Evolutionary conservation across 2,888 invertebrate genomes (phyloP).

Genomic region (Cremastinae sp.): DNA sequence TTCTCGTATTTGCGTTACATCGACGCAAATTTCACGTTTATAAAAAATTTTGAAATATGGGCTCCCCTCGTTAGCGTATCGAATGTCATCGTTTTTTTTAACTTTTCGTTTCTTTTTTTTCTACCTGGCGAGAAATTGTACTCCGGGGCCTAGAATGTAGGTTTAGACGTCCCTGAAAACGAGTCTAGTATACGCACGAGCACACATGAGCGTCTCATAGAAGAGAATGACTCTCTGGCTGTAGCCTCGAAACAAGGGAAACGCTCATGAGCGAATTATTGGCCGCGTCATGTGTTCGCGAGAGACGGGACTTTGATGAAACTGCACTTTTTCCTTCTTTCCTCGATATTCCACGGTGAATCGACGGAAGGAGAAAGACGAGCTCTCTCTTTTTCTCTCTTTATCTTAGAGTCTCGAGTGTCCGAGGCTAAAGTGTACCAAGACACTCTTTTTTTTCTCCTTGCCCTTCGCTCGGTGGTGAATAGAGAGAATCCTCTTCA

Average conservation of each 20-base stretch:
- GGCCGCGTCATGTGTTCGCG: background rate
- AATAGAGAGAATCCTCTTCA: background rate
- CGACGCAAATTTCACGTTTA: too few species aligned
- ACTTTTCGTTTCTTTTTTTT: conserved; percentile 28
- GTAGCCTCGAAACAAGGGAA: conserved; percentile 12
- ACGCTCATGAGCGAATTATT: conserved; percentile 29
- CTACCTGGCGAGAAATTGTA: conserved; percentile 42
- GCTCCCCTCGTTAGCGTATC: conserved; percentile 37
- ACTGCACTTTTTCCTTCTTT: background rate
- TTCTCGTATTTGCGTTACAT: too few species aligned
- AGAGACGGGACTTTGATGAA: background rate
- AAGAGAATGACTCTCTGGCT: conserved; percentile 27
- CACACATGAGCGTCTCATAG: conserved; percentile 2
- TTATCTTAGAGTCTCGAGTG: conserved; percentile 23
- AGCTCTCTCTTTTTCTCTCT: conserved; percentile 22
- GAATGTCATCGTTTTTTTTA: conserved; percentile 60
- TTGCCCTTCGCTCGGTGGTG: background rate
- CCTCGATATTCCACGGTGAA: background rate
- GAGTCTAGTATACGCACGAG: background rate
- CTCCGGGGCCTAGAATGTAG: conserved; percentile 20
- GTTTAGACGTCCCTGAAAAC: conserved; percentile 24
- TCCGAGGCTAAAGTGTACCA: background rate
- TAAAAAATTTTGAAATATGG: too few species aligned
- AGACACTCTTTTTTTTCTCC: background rate
- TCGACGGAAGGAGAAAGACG: background rate